Conservation (phyloP, 2,113 vertebrate species). For the Odobenus rosmarus region DNA sequence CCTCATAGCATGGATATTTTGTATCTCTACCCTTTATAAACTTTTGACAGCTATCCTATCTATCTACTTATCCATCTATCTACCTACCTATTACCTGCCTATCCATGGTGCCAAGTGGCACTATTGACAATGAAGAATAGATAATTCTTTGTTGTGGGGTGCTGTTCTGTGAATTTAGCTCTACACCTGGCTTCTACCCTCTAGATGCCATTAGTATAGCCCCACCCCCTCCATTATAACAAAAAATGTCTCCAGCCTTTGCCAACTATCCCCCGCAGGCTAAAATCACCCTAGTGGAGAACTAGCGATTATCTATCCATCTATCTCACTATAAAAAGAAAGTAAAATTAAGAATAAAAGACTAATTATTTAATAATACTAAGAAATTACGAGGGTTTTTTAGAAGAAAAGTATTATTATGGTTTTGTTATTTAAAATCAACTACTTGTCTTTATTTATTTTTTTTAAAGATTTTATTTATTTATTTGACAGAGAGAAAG, state of each 20-base stretch:
- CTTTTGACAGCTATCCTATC: background rate
- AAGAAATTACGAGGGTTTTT: background rate
- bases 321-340: conserved; percentile 5
- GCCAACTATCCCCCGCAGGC: background rate
- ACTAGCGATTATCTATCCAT: background rate
- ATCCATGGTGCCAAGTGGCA: background rate
- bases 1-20: background rate
- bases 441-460: background rate
- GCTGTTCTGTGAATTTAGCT: background rate
- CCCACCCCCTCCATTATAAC: background rate
- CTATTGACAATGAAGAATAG: background rate
- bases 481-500: too few relatives aligned
- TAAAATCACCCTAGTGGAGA: background rate
- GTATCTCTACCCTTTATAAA: background rate
- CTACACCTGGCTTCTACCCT: background rate
- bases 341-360: background rate
- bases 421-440: conserved; percentile 37
- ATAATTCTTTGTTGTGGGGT: background rate
- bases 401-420: background rate
- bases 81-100: background rate
- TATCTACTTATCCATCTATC: background rate
- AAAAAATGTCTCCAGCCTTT: background rate
- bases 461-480: too few relatives aligned
- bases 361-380: background rate
- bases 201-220: background rate